These are phyloP conservation scores for Sarcophaga bullata DNA, from an alignment of 1,140 invertebrate species.

Conservation along the genomic window DNA sequence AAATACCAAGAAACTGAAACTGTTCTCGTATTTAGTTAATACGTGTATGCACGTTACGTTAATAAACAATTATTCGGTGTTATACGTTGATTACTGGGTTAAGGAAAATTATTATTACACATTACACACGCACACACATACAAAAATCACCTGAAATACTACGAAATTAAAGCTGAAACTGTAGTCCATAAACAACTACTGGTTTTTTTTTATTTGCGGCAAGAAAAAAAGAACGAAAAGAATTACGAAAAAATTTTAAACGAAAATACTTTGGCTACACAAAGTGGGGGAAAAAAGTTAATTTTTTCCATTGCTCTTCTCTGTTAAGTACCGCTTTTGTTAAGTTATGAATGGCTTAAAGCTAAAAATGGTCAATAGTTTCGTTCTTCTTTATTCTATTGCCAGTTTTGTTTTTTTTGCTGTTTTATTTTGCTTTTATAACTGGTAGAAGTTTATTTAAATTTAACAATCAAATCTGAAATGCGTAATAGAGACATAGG, in stretches of 20 bases:
- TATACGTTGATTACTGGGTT: slow-evolving; percentile 14
- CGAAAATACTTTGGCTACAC: neutral
- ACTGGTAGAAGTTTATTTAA: too few species aligned
- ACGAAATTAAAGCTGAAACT: neutral
- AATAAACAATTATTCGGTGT: neutral
- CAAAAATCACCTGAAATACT: slow-evolving; percentile 7
- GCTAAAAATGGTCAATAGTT: slow-evolving; percentile 3
- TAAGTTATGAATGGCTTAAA: slow-evolving; percentile 24
- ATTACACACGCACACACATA: too few species aligned
- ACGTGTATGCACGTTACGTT: neutral
- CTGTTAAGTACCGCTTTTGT: slow-evolving; percentile 24
- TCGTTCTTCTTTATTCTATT: neutral
- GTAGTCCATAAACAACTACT: neutral
- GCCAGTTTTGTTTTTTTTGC: neutral
- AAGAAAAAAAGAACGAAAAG: neutral
- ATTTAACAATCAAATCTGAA: slow-evolving; percentile 3
- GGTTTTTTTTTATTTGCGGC: neutral
- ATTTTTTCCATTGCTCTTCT: neutral
- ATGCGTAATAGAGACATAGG: slow-evolving; percentile 13
- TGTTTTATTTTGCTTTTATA: neutral
- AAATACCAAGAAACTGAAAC: neutral
- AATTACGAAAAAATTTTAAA: neutral
- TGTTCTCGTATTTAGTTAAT: neutral
- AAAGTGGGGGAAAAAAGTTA: neutral
- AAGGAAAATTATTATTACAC: neutral